phyloP scores from a whole-genome alignment of 2,797 vertebrate species.

The Siniperca scherzeri region DNA sequence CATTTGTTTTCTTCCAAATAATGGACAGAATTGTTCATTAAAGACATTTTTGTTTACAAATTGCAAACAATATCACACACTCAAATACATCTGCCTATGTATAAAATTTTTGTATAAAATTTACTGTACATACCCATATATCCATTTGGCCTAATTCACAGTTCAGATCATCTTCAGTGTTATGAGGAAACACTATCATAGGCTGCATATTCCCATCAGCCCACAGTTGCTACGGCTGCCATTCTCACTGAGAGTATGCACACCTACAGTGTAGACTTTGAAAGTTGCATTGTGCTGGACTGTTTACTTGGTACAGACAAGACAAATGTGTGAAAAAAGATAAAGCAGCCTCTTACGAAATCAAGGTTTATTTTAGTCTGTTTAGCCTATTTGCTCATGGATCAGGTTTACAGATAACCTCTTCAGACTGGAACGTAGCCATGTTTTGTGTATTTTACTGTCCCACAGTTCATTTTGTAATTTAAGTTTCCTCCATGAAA shows the following conservation, averaged over 20 bases:
- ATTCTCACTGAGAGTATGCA: neutral
- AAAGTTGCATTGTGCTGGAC: neutral
- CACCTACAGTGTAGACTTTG: neutral
- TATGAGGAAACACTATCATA: neutral
- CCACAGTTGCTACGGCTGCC: neutral
- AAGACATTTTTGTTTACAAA: neutral
- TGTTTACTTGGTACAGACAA: constrained; percentile 17
- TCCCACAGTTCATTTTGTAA: constrained; percentile 9
- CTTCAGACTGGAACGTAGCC: neutral
- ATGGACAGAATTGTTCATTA: neutral
- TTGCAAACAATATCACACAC: neutral
- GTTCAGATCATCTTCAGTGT: neutral
- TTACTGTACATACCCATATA: neutral
- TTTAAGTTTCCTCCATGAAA: neutral
- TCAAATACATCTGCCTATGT: neutral
- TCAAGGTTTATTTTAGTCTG: constrained; percentile 24
- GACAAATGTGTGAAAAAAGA: constrained; percentile 28
- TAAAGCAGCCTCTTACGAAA: constrained; percentile 38
- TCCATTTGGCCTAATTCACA: neutral
- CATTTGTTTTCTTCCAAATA: neutral
- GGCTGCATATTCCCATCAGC: neutral
- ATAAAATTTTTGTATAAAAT: neutral
- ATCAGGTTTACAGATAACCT: constrained; percentile 14
- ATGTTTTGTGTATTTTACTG: neutral
- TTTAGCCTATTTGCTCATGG: constrained; percentile 10